A percentile compares a stretch with the other conserved stretches of the same genome.
Conservation (phyloP, 2,797 vertebrate species). For the Eulemur rubriventer region DNA sequence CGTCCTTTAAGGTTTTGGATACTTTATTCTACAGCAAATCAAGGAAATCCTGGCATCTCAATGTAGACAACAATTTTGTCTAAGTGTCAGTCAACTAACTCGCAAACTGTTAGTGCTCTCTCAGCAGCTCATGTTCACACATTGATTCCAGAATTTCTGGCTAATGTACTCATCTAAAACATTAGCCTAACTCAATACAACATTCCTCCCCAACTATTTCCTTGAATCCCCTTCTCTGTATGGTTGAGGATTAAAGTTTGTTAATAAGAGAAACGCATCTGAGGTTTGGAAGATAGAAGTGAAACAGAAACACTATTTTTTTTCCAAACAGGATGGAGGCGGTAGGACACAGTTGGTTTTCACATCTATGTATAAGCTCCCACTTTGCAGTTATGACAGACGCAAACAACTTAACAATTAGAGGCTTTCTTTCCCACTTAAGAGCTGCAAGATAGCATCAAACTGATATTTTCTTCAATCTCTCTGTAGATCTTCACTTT, state of each 20-base stretch:
- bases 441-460: background rate
- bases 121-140: background rate
- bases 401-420: background rate
- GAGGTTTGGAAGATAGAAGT: background rate
- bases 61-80: background rate
- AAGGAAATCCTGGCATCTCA: background rate
- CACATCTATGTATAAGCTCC: background rate
- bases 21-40: background rate
- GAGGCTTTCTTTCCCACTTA: background rate
- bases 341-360: background rate
- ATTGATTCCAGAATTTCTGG: background rate
- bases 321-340: too few species aligned
- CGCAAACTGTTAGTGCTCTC: background rate
- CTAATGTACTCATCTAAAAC: background rate
- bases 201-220: background rate
- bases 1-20: background rate
- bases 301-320: background rate
- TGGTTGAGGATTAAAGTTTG: background rate
- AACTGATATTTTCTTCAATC: background rate
- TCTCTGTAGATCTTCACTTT: background rate
- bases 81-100: background rate
- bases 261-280: background rate
- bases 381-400: too few species aligned
- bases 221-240: background rate
- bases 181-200: background rate